Base-by-base conservation (phyloP, 2,888 invertebrate genomes). In the Hirtodrosophila trivittata region DNA sequence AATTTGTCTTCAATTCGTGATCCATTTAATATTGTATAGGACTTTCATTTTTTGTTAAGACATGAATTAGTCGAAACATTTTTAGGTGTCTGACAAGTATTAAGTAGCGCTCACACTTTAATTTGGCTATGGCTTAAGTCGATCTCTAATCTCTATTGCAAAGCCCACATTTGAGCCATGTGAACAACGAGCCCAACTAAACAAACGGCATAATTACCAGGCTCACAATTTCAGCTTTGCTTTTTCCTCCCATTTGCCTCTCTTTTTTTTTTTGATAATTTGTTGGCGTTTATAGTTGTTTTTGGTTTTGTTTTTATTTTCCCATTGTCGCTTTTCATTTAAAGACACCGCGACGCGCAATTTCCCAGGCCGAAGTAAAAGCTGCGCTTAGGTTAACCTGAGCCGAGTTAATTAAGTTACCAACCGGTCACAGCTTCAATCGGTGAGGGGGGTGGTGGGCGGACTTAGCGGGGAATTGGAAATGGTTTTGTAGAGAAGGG, bases 311-410 rank as follows among this genome's bases (percentile, higher is more conserved):
- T 54, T 75, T 76, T 62, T 76, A 38, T 45, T 38, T 50, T 59
- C 47, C 32, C 33, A 46, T 47, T 41, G 54, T 65, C 66, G 50
- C 56, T 75, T 76, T 65, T 76, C 71, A 67, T 72, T 72, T 51
- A 67, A 63, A 75, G 69, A 73, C 58, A 63, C 72, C 65, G 68
- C 64, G 28, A 12, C 26, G 58, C 35, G 56, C 57, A 39, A 58
- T 77, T 76, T 75, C 76, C 78, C 75, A 78, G 70, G 70, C 62
- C 57, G 65, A 74, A 69, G 77, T 69, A 72, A 72, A 69, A 78
- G 72, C 77, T 64, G 58, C 58, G 68, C 68, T 74, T 71, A 73
- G 65, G 49, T 58, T 55, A 54, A 58, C 51, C 55, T 58, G 60
- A 64, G 50, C 33, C 47, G 55, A 51, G 60, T 62, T 75, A 75